These are phyloP conservation scores for Eublepharis macularius DNA, from an alignment of 2,113 vertebrate species.

Conservation along the genomic window DNA sequence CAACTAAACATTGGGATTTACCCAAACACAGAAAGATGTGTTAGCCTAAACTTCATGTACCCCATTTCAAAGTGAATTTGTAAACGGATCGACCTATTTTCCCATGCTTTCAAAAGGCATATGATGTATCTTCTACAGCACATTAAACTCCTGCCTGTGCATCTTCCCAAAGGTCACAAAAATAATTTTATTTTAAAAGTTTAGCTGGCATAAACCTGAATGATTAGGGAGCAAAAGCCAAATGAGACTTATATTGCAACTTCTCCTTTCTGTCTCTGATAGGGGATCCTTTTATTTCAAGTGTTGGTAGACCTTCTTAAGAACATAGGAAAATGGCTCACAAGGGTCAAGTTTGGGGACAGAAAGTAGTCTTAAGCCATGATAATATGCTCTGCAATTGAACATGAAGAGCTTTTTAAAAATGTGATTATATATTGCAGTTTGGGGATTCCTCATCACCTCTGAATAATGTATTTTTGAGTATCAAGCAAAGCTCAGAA, in stretches of 20 bases:
- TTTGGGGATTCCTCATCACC: not conserved
- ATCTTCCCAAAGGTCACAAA: constrained; percentile 8
- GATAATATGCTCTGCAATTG: not conserved
- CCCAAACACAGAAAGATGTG: constrained; percentile 30
- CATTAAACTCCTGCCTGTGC: not conserved
- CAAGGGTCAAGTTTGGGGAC: not conserved
- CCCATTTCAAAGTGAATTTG: constrained; percentile 48
- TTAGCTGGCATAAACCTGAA: not conserved
- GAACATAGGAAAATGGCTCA: not conserved
- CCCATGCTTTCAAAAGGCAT: constrained; percentile 39
- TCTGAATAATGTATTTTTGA: not conserved
- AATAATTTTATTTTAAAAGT: not conserved
- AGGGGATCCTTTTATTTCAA: constrained; percentile 14
- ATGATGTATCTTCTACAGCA: not conserved
- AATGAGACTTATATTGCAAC: not conserved
- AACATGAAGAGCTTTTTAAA: not conserved
- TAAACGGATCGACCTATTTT: constrained; percentile 47
- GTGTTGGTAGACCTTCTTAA: not conserved
- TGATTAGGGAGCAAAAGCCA: not conserved
- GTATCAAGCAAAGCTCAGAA: not conserved
- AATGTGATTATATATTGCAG: not conserved
- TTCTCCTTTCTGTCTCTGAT: not conserved
- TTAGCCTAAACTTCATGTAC: constrained; percentile 36
- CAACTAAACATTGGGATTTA: constrained; percentile 39
- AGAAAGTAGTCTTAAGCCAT: constrained; percentile 10